Evolutionary conservation across 2,113 vertebrate genomes (phyloP).

Genomic region (Rhea pennata): DNA sequence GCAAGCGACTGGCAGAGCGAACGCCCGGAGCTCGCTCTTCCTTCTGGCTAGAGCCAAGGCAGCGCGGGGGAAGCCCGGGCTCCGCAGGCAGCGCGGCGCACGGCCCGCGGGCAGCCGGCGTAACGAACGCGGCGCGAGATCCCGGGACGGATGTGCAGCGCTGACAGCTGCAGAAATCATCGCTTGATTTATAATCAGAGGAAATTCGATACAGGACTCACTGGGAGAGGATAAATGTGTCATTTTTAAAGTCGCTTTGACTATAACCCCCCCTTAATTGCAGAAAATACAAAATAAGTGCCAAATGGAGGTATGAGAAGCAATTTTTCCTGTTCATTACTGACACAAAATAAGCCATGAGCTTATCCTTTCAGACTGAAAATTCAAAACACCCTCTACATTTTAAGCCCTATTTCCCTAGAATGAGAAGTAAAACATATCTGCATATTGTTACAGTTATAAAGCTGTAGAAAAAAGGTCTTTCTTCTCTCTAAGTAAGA

Average conservation of each 20-base stretch:
- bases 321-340: constrained; percentile 62
- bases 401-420: constrained; percentile 67
- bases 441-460: constrained; percentile 62
- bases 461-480: constrained; percentile 64
- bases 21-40: background rate
- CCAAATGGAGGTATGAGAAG: constrained; percentile 63
- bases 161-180: constrained; percentile 66
- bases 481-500: constrained; percentile 70
- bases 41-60: background rate
- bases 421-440: constrained; percentile 68
- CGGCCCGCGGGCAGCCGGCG: background rate
- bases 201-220: constrained; percentile 56
- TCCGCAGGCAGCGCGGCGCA: no score
- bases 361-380: constrained; percentile 69
- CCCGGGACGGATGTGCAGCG: constrained; percentile 45
- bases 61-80: background rate
- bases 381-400: constrained; percentile 67
- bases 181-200: constrained; percentile 64
- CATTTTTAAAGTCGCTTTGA: constrained; percentile 52
- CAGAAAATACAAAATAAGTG: constrained; percentile 69
- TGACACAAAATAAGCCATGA: constrained; percentile 58
- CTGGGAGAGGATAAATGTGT: constrained; percentile 52
- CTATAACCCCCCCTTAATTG: constrained; percentile 67
- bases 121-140: constrained; percentile 68
- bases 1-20: background rate